Percentiles rank a stretch among this genome's conserved stretches.
phyloP scores from a whole-genome alignment of 1,140 invertebrate genomes.

The Micrasema longulum region DNA sequence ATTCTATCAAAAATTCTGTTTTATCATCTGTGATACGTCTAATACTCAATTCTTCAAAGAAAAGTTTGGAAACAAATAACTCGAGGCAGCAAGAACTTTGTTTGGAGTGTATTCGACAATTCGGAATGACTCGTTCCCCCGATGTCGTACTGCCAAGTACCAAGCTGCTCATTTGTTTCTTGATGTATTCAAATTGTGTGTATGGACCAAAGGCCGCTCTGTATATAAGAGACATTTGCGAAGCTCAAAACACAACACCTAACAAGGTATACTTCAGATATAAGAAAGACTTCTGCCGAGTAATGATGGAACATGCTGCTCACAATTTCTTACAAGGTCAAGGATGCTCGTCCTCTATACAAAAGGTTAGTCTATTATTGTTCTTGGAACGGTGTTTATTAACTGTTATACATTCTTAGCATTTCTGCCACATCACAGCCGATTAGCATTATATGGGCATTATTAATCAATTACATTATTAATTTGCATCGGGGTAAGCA shows the following conservation, averaged over 20 bases:
- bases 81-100: slow-evolving; percentile 67
- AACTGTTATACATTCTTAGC: too few species aligned
- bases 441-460: too few species aligned
- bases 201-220: slow-evolving; percentile 72
- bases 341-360: slow-evolving; percentile 65
- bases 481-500: too few species aligned
- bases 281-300: slow-evolving; percentile 73
- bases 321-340: slow-evolving; percentile 68
- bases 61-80: slow-evolving; percentile 67
- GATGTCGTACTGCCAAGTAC: slow-evolving; percentile 68
- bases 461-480: too few species aligned
- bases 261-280: slow-evolving; percentile 76
- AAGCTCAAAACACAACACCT: slow-evolving; percentile 68
- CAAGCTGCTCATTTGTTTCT: slow-evolving; percentile 73
- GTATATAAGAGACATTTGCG: slow-evolving; percentile 72
- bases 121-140: slow-evolving; percentile 63
- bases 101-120: slow-evolving; percentile 67
- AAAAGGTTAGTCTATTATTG: slow-evolving; percentile 64
- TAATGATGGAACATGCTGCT: slow-evolving; percentile 71
- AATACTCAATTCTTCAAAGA: slow-evolving; percentile 65
- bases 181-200: slow-evolving; percentile 73
- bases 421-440: too few species aligned
- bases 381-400: too few species aligned
- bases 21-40: slow-evolving; percentile 67
- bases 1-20: slow-evolving; percentile 63